These are phyloP conservation scores for Epistrophe eligans DNA, from an alignment of 2,888 invertebrate genomes.

Conservation along the genomic window DNA sequence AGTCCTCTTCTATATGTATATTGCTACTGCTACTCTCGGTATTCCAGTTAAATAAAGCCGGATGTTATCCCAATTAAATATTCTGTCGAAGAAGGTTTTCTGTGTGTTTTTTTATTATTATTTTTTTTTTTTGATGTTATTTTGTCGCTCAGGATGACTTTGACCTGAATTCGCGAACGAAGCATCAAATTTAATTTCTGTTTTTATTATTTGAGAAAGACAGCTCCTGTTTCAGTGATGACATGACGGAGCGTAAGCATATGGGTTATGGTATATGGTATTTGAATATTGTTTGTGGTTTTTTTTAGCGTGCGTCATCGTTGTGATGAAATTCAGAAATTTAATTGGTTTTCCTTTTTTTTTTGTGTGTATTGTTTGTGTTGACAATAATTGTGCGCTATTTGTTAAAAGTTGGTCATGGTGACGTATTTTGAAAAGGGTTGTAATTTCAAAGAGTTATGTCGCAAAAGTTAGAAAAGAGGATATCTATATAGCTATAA, in stretches of 20 bases:
- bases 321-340: conserved; percentile 2
- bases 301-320: conserved; percentile 5
- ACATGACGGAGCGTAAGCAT: neutral
- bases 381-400: conserved; percentile 10
- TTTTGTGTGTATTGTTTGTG: conserved; percentile 15
- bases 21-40: neutral
- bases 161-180: conserved; percentile 9
- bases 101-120: too few relatives aligned
- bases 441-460: neutral
- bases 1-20: too few relatives aligned
- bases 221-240: neutral
- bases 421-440: conserved; percentile 2
- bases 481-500: too few relatives aligned
- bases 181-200: conserved; percentile 16
- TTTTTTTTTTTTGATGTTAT: neutral
- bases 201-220: conserved; percentile 14
- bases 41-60: neutral
- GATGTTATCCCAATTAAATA: conserved; percentile 11
- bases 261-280: neutral
- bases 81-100: neutral
- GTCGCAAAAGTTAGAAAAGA: neutral
- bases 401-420: conserved; percentile 1
- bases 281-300: conserved; percentile 1
- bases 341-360: conserved; percentile 10
- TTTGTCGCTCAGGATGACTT: neutral